Evolutionary conservation across 1,140 invertebrate species (phyloP).

Genomic region (Drosophila ambigua): DNA sequence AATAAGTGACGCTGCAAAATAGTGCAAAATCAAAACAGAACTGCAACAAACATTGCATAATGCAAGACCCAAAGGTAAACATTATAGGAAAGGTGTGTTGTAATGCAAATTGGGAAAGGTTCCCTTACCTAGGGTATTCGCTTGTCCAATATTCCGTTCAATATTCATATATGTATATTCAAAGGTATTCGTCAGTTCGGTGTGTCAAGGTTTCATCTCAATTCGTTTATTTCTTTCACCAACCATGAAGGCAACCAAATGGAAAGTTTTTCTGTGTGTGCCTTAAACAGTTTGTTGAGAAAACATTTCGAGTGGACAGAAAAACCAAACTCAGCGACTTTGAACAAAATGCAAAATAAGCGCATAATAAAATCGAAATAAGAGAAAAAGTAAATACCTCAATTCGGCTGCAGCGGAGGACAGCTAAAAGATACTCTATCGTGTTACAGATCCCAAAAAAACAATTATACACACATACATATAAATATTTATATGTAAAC

Average conservation of each 20-base stretch:
- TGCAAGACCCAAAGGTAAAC: not conserved
- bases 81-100: not conserved
- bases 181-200: conserved; percentile 28
- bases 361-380: conserved; percentile 15
- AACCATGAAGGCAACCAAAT: conserved; percentile 40
- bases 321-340: conserved; percentile 17
- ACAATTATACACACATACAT: not conserved
- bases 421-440: conserved; percentile 21
- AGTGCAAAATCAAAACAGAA: not conserved
- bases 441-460: not conserved
- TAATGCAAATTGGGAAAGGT: not conserved
- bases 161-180: not conserved
- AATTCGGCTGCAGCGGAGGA: conserved; percentile 9
- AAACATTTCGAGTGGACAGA: conserved; percentile 45
- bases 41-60: not conserved
- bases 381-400: conserved; percentile 19
- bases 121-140: too few species aligned
- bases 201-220: conserved; percentile 23
- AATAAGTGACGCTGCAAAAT: conserved; percentile 5
- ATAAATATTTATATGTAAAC: not conserved
- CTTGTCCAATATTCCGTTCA: not conserved
- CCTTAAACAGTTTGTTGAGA: conserved; percentile 10
- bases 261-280: conserved; percentile 40
- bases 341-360: conserved; percentile 36
- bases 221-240: conserved; percentile 29